Evolutionary conservation across 2,113 vertebrate genomes (phyloP).

Genomic region (Fukomys damarensis): DNA sequence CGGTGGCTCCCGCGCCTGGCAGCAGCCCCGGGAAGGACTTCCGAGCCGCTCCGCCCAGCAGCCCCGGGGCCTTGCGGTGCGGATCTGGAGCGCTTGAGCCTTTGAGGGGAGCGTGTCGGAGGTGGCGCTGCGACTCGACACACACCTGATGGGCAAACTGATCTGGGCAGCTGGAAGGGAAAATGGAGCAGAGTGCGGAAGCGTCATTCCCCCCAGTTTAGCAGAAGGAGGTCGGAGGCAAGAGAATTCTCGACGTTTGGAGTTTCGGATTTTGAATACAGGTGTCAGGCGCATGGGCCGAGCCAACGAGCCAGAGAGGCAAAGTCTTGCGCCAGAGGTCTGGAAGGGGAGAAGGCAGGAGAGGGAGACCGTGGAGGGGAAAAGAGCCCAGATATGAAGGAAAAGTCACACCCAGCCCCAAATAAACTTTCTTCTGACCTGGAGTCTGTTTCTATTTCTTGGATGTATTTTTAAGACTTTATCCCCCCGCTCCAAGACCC

Average conservation of each 20-base stretch:
- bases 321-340: not conserved
- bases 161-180: not conserved
- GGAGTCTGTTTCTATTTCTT: not conserved
- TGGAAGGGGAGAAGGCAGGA: no score
- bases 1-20: accelerated
- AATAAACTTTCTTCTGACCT: not conserved
- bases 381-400: not conserved
- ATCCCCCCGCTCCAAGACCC: not conserved
- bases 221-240: not conserved
- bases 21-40: not conserved
- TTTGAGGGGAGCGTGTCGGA: accelerated
- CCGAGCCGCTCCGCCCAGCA: not conserved
- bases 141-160: not conserved
- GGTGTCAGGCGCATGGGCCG: not conserved
- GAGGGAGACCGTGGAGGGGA: not conserved
- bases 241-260: not conserved
- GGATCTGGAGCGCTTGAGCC: not conserved
- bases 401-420: not conserved
- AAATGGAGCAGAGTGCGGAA: not conserved
- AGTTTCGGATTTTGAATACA: not conserved
- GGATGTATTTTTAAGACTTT: not conserved
- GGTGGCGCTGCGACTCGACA: not conserved
- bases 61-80: accelerated
- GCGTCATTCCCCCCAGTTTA: not conserved
- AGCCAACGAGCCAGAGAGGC: not conserved